phyloP scores from a whole-genome alignment of 2,888 invertebrate species.

The Folsomia candida region DNA sequence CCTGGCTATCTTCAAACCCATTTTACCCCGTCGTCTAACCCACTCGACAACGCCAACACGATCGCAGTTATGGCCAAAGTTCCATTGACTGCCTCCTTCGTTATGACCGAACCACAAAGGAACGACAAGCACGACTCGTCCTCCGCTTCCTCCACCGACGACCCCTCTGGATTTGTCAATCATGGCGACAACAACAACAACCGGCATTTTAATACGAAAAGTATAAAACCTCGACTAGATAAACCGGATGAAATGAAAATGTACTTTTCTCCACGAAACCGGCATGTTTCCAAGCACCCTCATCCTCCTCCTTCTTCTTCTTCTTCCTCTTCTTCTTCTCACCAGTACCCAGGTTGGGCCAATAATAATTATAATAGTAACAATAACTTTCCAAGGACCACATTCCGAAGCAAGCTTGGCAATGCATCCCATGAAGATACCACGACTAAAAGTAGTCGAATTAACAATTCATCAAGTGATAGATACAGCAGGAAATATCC shows the following conservation, averaged over 20 bases:
- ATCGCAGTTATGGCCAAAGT: slow-evolving; percentile 22
- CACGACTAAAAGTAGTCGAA: not conserved
- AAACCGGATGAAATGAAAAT: slow-evolving; percentile 38
- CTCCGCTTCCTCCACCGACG: slow-evolving; percentile 8
- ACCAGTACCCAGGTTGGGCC: too few relatives aligned
- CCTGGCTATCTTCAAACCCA: not conserved
- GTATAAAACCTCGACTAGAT: not conserved
- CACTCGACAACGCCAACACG: slow-evolving; percentile 10
- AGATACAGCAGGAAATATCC: not conserved
- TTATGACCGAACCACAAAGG: slow-evolving; percentile 19
- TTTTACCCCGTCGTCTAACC: not conserved
- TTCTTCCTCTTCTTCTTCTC: too few relatives aligned
- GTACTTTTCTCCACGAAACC: slow-evolving; percentile 38
- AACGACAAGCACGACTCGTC: slow-evolving; percentile 15
- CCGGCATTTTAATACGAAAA: too few relatives aligned
- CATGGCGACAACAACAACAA: not conserved
- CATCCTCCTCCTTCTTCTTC: not conserved
- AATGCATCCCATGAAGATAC: not conserved
- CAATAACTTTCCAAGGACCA: too few relatives aligned
- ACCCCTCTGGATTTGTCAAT: not conserved
- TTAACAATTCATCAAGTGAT: not conserved
- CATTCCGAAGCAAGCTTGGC: slow-evolving; percentile 25
- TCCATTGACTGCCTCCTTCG: slow-evolving; percentile 31
- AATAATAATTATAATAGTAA: too few relatives aligned
- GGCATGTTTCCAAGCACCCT: slow-evolving; percentile 13